phyloP scores from a whole-genome alignment of 2,797 vertebrate species.

The Chiloscyllium punctatum region DNA sequence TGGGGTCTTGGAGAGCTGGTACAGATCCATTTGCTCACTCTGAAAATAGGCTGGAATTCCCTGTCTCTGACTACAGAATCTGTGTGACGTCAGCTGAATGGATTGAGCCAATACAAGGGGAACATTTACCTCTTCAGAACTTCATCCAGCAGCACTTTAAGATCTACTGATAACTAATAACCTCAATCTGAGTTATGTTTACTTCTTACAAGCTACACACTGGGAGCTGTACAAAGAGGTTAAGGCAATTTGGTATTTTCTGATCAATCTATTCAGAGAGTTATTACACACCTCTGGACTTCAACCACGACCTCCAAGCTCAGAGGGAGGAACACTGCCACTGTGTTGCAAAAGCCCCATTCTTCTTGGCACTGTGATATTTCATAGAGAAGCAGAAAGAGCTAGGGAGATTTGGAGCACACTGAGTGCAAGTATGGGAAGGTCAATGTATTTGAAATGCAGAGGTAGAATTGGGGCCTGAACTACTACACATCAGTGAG shows the following conservation, averaged over 20 bases:
- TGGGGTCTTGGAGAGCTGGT: too few species aligned
- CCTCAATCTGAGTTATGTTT: background rate
- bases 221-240: background rate
- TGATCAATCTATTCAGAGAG: too few species aligned
- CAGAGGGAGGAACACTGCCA: too few species aligned
- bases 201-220: background rate
- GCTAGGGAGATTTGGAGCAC: background rate
- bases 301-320: too few species aligned
- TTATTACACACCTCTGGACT: too few species aligned
- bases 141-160: background rate
- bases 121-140: too few species aligned
- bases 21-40: too few species aligned
- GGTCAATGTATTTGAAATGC: background rate
- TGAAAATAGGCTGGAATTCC: too few species aligned
- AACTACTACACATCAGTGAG: background rate
- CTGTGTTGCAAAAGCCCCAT: too few species aligned
- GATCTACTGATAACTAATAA: background rate
- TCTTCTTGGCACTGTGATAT: background rate
- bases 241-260: background rate
- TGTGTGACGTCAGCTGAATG: background rate
- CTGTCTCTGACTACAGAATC: too few species aligned
- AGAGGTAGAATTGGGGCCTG: background rate
- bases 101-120: background rate
- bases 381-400: background rate
- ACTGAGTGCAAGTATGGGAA: background rate